Base-by-base conservation (phyloP, 1,140 invertebrate genomes). In the Berghia stephanieae region DNA sequence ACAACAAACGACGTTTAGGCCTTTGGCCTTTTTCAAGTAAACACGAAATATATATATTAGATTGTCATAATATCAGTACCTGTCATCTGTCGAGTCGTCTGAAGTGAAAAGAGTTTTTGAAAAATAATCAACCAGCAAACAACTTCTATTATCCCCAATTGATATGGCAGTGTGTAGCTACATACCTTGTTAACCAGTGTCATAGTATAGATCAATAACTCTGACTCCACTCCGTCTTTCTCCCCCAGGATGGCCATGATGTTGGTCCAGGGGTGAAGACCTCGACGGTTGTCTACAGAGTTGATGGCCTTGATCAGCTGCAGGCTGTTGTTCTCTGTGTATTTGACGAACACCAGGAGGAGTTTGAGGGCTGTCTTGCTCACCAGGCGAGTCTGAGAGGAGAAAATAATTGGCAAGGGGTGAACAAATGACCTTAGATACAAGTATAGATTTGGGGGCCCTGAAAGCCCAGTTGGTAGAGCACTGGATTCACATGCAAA, bases 321-420 rank as follows among this genome's bases (percentile, higher is more conserved):
- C 42, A 80, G 80, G 80, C 96, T 96, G 90, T 99, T 99, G 60
- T 94, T 93, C 86, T 99, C 98, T 16, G 96, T 95, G 89, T 99
- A 99, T 90, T 99, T 98, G 16, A 99, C 96, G 91, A 99, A 99
- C 8, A 99, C 97, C 73, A 99, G 92, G 27, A 99, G 92, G 13
- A 99, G 91, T 89, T 99, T 99, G 63, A 99, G 91, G 0, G 97
- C 96, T 3, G 98, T 99, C 91, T 99, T 99, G 13, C 99, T 96
- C n/a, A 99, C 97, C 76, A 99, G 92, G 21, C 97, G 94, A 91
- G 96, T 99, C 92, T 93, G 79, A 86, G 85, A 81, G 74, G 73
- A 18, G 70, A 8, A n/a, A n/a, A n/a, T n/a, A n/a, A n/a, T n/a
- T n/a, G 43, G 24, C 34, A 46, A 46, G 16, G 38, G 38, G 38